Conservation (phyloP, 2,888 invertebrate species). For the Apamea sordens region DNA sequence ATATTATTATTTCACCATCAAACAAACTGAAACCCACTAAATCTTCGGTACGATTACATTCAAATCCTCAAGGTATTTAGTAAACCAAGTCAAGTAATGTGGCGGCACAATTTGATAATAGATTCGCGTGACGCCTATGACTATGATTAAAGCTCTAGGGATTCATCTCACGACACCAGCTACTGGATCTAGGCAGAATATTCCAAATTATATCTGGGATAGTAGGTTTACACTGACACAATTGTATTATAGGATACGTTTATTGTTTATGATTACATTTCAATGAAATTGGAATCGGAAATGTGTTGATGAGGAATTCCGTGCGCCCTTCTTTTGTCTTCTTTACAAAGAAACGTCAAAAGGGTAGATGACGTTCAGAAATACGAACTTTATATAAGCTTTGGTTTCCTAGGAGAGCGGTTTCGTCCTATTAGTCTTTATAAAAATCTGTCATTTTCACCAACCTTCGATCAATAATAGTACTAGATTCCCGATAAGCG, state of each 20-base stretch:
- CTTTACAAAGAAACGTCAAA: too few relatives aligned
- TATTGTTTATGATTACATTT: slow-evolving; percentile 21
- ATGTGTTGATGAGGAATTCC: not conserved
- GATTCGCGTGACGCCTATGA: slow-evolving; percentile 58
- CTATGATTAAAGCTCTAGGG: slow-evolving; percentile 63
- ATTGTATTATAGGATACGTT: slow-evolving; percentile 24
- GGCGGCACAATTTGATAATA: slow-evolving; percentile 64
- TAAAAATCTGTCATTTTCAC: too few relatives aligned
- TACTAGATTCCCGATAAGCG: too few relatives aligned
- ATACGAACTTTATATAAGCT: not conserved
- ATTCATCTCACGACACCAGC: slow-evolving; percentile 55
- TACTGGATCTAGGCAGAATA: slow-evolving; percentile 50
- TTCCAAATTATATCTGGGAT: slow-evolving; percentile 56
- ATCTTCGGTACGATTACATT: slow-evolving; percentile 38
- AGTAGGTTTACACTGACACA: slow-evolving; percentile 24
- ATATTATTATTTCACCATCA: slow-evolving; percentile 6
- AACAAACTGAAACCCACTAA: slow-evolving; percentile 26
- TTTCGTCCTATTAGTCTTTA: too few relatives aligned
- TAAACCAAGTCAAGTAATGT: slow-evolving; percentile 57
- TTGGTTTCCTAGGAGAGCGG: too few relatives aligned
- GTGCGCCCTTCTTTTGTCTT: not conserved
- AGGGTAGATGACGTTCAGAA: too few relatives aligned
- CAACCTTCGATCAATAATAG: too few relatives aligned
- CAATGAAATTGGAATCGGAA: slow-evolving; percentile 3
- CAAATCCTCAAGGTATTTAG: slow-evolving; percentile 49